Evolutionary conservation across 2,797 vertebrate species (phyloP), one percentile per base, ranked within the genome.

Genomic region (Microctenopoma stevenorrisi): DNA sequence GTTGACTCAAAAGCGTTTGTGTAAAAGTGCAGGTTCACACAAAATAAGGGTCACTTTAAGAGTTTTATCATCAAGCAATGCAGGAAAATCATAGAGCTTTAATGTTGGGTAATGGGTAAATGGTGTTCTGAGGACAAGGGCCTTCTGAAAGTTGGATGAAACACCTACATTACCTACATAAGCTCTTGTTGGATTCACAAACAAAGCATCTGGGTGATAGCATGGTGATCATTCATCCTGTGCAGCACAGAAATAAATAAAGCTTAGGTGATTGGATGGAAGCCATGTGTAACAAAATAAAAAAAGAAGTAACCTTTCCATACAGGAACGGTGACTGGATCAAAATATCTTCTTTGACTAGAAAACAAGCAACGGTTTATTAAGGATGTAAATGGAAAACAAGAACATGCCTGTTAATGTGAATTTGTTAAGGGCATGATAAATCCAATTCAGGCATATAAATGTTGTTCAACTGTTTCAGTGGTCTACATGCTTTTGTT

Each of bases 401-500:
- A 6, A 43, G 2, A 22, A 46, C 1, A 10, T n/a, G 42, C 30
- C 1, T 25, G 14, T 43, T 22, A 11, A 37, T 67, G 62, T 74
- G 40, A 37, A 61, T 50, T 50, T 55, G 51, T 37, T 15, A 6
- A 50, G 12, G 22, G 37, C 16, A 42, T 18, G 14, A 28, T 9
- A 58, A 66, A 62, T 58, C 46, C 25, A 48, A 56, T 76, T 60
- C 54, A 37, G 25, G 35, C 50, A 22, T 64, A 57, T 51, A 14
- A 58, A 50, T 3, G 7, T 64, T 7, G 26, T 56, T 57, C 46
- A 63, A 1, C 44, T 26, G 55, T 16, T 49, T 51, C 51, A 42
- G 4, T 7, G 12, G 13, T 35, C 4, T 16, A n/a, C 49, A 18
- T 33, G 42, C 46, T 6, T 28, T 33, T 46, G 26, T 33, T 15